Evolutionary conservation across 1,140 invertebrate species (phyloP).

Genomic region (Bombyx mori): ASM3026992v2 NC_085114.1:15734001-15734500

Average conservation of each 20-base stretch:
- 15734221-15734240: constrained; percentile 32
- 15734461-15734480: too few species aligned
- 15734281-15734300: background rate
- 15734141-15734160: constrained; percentile 54
- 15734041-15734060: background rate
- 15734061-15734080: constrained; percentile 32
- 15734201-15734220: constrained; percentile 4
- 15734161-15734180: constrained; percentile 6
- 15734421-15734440: too few species aligned
- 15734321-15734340: too few species aligned
- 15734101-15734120: constrained; percentile 62
- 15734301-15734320: too few species aligned
- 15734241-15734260: constrained; percentile 33
- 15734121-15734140: constrained; percentile 58
- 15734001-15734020: too few species aligned
- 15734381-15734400: too few species aligned
- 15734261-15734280: constrained; percentile 15
- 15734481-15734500: too few species aligned
- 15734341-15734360: too few species aligned
- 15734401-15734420: too few species aligned
- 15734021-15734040: background rate
- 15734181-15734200: background rate
- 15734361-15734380: too few species aligned
- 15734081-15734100: constrained; percentile 29
- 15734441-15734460: too few species aligned